phyloP scores from a whole-genome alignment of 2,888 invertebrate species.

The Lymantria dispar region DNA sequence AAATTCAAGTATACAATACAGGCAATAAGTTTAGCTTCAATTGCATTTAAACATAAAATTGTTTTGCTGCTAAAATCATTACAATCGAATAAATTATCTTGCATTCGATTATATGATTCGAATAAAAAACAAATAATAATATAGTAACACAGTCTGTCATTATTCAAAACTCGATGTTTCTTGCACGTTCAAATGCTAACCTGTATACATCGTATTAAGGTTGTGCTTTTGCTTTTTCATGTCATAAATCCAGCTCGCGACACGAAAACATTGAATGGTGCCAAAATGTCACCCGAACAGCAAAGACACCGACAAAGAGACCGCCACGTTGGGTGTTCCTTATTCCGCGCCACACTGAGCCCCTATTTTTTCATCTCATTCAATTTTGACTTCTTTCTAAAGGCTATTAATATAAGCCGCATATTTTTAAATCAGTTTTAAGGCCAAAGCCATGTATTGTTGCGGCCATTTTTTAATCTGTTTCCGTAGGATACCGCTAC shows the following conservation, averaged over 20 bases:
- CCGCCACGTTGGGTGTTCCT: slow-evolving; percentile 80
- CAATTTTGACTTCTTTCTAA: slow-evolving; percentile 83
- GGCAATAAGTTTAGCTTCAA: too few relatives aligned
- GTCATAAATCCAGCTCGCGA: slow-evolving; percentile 78
- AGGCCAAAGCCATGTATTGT: slow-evolving; percentile 75
- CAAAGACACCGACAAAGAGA: slow-evolving; percentile 76
- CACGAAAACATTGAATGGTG: slow-evolving; percentile 81
- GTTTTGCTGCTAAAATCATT: too few relatives aligned
- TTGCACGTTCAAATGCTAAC: slow-evolving; percentile 24
- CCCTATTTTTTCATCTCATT: slow-evolving; percentile 79
- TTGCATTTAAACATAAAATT: too few relatives aligned
- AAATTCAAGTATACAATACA: too few relatives aligned
- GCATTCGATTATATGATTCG: too few relatives aligned
- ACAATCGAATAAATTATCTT: too few relatives aligned
- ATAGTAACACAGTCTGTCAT: neutral
- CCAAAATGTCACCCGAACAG: slow-evolving; percentile 78
- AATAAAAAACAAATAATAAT: too few relatives aligned
- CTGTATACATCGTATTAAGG: slow-evolving; percentile 39
- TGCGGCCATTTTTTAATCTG: slow-evolving; percentile 75
- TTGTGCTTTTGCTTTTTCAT: slow-evolving; percentile 63
- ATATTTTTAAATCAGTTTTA: slow-evolving; percentile 78
- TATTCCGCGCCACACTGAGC: slow-evolving; percentile 68
- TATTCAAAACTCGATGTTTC: neutral
- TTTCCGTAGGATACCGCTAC: slow-evolving; percentile 82
- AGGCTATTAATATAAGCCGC: slow-evolving; percentile 81